These are phyloP conservation scores for Mico argentatus DNA, from an alignment of 2,797 vertebrate species.

Conservation along the genomic window DNA sequence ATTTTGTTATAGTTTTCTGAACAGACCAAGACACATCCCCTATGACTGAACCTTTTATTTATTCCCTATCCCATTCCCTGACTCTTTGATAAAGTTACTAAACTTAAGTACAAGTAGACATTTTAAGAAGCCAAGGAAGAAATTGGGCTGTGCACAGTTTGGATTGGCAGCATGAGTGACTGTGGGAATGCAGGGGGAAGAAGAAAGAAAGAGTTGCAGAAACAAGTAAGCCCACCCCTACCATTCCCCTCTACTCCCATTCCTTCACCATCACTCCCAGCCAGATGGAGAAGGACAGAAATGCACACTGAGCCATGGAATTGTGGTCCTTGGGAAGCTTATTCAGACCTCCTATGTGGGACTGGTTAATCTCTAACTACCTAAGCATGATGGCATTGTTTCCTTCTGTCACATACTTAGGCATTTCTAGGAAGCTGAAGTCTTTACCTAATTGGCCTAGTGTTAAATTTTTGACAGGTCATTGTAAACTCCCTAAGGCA, in stretches of 20 bases:
- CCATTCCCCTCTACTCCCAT: fast-evolving
- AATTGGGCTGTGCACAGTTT: not conserved
- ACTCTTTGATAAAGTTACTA: not conserved
- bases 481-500: slow-evolving; percentile 69
- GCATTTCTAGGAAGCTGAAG: slow-evolving; percentile 49
- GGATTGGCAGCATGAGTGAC: not conserved
- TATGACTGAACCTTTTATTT: not conserved
- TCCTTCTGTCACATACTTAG: not conserved
- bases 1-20: not conserved
- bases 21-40: not conserved
- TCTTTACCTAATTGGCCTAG: slow-evolving; percentile 67
- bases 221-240: not conserved
- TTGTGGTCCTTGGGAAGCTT: not conserved
- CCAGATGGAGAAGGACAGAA: not conserved
- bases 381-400: not conserved
- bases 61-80: not conserved
- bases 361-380: not conserved
- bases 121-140: not conserved
- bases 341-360: not conserved
- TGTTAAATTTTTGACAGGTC: slow-evolving; percentile 68
- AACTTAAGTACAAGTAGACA: not conserved
- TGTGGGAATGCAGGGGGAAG: not conserved
- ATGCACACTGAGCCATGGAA: not conserved
- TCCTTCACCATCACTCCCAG: not conserved
- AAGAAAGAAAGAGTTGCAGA: not conserved